These are phyloP conservation scores for Dendroctonus ponderosae DNA, from an alignment of 1,140 invertebrate genomes.

Conservation along the genomic window DNA sequence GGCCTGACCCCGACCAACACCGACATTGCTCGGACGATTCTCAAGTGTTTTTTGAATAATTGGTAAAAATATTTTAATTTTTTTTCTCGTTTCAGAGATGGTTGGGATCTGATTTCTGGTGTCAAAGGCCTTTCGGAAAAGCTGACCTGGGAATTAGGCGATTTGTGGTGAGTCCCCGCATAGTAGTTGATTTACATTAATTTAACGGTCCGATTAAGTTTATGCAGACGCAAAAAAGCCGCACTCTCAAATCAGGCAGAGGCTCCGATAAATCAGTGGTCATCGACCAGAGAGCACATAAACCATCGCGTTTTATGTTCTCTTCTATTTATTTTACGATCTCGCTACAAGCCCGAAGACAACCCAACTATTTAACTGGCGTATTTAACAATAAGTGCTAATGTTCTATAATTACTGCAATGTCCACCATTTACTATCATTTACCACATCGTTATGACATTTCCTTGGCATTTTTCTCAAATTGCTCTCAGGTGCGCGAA, in stretches of 20 bases:
- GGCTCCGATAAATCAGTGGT: constrained; percentile 13
- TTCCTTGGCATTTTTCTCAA: constrained; percentile 19
- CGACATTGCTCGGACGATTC: constrained; percentile 11
- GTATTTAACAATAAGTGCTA: constrained; percentile 27
- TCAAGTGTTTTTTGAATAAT: constrained; percentile 25
- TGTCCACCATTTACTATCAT: constrained; percentile 26
- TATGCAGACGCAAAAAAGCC: too few species aligned
- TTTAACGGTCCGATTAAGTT: too few species aligned
- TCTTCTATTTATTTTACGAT: constrained; percentile 31
- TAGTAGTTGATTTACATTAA: too few species aligned
- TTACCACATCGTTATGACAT: constrained; percentile 22
- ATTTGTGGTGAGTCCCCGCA: too few species aligned
- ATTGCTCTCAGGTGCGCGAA: constrained; percentile 1
- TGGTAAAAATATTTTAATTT: constrained; percentile 24
- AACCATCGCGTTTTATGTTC: constrained; percentile 18
- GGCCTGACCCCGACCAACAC: constrained; percentile 24
- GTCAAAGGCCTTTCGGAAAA: constrained; percentile 7
- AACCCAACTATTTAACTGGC: constrained; percentile 17
- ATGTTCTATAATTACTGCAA: constrained; percentile 30
- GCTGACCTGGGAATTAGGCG: too few species aligned
- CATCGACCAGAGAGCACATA: constrained; percentile 23
- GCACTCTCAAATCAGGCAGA: background rate
- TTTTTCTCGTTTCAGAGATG: constrained; percentile 10
- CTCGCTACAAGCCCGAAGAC: constrained; percentile 15
- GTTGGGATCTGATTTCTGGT: constrained; percentile 3